phyloP scores from a whole-genome alignment of 2,113 vertebrate species.

The Chionomys nivalis region DNA sequence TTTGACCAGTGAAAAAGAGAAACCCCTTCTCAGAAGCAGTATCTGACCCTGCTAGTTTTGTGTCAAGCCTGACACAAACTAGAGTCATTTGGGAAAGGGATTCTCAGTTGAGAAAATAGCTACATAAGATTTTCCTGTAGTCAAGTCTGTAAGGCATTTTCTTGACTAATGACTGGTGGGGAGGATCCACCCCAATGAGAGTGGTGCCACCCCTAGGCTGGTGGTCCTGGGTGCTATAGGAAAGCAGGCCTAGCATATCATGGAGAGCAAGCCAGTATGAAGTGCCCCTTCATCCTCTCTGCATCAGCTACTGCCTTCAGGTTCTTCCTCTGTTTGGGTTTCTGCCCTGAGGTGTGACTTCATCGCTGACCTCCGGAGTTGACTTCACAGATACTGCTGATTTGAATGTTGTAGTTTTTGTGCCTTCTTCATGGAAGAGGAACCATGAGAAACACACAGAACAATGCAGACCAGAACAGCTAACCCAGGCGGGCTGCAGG shows the following conservation, averaged over 20 bases:
- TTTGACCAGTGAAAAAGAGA: background rate
- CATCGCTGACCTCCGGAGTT: background rate
- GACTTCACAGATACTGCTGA: background rate
- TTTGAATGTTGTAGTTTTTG: background rate
- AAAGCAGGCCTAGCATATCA: background rate
- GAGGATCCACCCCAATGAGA: background rate
- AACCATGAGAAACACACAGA: background rate
- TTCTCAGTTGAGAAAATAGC: background rate
- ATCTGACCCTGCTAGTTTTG: background rate
- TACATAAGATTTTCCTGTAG: background rate
- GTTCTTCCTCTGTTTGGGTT: background rate
- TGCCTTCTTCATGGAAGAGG: background rate
- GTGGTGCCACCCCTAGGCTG: background rate
- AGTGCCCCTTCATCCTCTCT: background rate
- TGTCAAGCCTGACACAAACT: background rate
- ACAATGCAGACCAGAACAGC: background rate
- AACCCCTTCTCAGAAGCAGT: conserved; percentile 15
- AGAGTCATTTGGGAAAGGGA: background rate
- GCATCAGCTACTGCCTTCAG: background rate
- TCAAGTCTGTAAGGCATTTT: background rate
- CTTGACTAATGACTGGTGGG: background rate
- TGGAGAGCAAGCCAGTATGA: background rate
- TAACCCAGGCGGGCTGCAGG: background rate
- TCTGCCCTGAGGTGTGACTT: too few relatives aligned
- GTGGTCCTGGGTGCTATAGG: background rate